Base-by-base conservation (phyloP, 2,797 vertebrate genomes). In the Stomatorhinus walkeri region DNA sequence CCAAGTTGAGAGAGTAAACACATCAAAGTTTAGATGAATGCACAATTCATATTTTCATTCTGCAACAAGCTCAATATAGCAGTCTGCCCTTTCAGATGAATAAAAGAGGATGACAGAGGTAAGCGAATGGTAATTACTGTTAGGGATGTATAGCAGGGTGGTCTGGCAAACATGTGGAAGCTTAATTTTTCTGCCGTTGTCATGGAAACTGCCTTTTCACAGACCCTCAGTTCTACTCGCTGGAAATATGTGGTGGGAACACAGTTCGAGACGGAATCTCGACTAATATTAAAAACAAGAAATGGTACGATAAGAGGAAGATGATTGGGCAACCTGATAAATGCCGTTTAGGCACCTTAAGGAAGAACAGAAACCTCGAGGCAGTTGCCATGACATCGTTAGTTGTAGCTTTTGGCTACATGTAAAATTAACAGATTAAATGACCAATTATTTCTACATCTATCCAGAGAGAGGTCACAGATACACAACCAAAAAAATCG, bases 171-270 rank as follows among this genome's bases (percentile, higher is more conserved):
- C 85, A 2, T 36, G 14, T n/a, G 1, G 28, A 54, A 8, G n/a
- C 24, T n/a, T 51, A 86, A 54, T 86, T 32, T 22, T 56, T 49
- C 19, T 83, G 40, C 83, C 10, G 85, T 28, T 86, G 24, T 54
- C 85, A 86, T 86, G 49, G 85, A 52, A 86, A 86, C 49, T 56
- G 85, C 85, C 85, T 56, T 56, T 52, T 22, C 79, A 10, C 19
- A 16, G 79, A 36, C 16, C 16, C 12, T 40, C 4, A 0, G 68
- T 6, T 8, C 14, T 76, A 8, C 36, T 3, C 5, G 3, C 3
- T 4, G 9, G 3, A 12, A 72, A 28, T 36, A 36, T 19, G 68
- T 6, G 32, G 68, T 40, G 68, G 1, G 32, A 40, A 7, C 4
- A 32, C 68, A 16, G 68, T 19, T 40, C 2, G 12, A 40, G 68